Base-by-base conservation (phyloP, 2,797 vertebrate genomes). In the Scomberomorus guttatus region DNA sequence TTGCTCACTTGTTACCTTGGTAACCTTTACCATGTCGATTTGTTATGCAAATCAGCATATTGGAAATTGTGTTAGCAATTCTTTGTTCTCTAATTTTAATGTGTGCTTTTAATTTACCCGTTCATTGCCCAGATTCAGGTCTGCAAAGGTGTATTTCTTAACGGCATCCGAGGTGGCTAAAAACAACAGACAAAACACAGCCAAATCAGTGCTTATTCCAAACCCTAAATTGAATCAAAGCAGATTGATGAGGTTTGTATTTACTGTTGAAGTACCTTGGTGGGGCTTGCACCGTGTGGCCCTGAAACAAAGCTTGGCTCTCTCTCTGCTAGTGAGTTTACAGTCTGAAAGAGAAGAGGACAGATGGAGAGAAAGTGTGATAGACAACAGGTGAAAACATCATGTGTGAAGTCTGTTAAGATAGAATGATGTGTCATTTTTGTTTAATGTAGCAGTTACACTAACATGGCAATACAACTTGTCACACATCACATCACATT, bases 281-380 rank as follows among this genome's bases (percentile, higher is more conserved):
- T 73, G 91, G 64, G 94, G 93, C 90, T 95, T 96, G 95, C 97
- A 98, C 70, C 93, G 95, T 27, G 94, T 90, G 80, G 97, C 97
- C 90, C 96, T 97, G 88, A 99, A 99, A 83, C 98, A 98, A 78
- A 99, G 89, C 86, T 99, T 99, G 1, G 97, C 97, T 85, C 96
- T 92, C 81, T 99, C 97, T 89, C 97, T 96, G 94, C 95, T 97
- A 62, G 93, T 95, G 34, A 99, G 95, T 85, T 96, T 98, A 65
- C 97, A 96, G 93, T 98, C 98, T 99, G 75, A 29, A 68, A 20
- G n/a, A 22, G 34, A 42, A 85, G 39, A 77, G 52, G 14, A 24
- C 5, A 67, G 24, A 71, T 11, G 25, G 5, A 65, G 13, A 70
- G 15, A 59, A 34, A 20, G 2, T 60, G 34, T 22, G 0, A 59